These are phyloP conservation scores for Xylocopa sonorina DNA, from an alignment of 1,140 invertebrate genomes.

Conservation along the genomic window DNA sequence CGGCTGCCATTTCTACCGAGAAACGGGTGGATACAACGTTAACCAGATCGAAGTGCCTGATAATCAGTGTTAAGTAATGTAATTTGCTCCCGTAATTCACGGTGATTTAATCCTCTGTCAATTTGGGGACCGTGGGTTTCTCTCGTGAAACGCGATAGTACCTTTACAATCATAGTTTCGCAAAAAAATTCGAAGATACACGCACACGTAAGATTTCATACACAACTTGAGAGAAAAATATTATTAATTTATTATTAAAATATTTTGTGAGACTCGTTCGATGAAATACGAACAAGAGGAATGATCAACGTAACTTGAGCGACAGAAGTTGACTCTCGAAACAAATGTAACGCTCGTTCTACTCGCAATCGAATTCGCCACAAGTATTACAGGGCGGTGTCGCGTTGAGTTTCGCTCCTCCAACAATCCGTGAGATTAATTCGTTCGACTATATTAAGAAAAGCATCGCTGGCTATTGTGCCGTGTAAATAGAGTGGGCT, in stretches of 20 bases:
- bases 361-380: constrained; percentile 3
- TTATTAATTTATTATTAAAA: no score
- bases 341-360: not conserved
- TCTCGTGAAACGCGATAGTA: not conserved
- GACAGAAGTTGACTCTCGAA: not conserved
- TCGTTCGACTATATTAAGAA: constrained; percentile 38
- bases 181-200: no score
- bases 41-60: constrained; percentile 26
- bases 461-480: constrained; percentile 26
- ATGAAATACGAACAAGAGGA: no score
- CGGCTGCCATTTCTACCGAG: not conserved
- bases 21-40: not conserved
- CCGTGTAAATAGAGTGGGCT: constrained; percentile 3
- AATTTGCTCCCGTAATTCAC: not conserved
- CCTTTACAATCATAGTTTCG: not conserved
- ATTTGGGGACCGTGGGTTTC: not conserved
- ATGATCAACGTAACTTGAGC: no score
- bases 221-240: no score
- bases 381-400: not conserved
- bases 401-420: constrained; percentile 21
- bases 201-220: no score
- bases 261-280: no score
- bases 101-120: not conserved
- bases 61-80: constrained; percentile 27
- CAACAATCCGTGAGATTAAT: constrained; percentile 43